Conservation (phyloP, 2,797 vertebrate species). For the Enteromius paludinosus region DNA sequence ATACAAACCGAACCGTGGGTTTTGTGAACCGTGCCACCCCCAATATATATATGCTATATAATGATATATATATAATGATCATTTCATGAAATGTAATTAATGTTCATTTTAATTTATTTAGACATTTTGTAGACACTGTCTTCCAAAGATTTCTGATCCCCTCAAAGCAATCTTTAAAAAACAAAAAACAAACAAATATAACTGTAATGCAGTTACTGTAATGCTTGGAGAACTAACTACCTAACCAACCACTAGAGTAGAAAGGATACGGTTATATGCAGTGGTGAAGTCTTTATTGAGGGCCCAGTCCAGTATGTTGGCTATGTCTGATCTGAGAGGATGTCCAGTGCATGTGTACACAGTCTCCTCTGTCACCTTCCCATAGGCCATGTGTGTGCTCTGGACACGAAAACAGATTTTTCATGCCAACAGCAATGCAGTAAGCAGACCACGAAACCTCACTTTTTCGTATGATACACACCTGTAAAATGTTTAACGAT, state of each 20-base stretch:
- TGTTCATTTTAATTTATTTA: background rate
- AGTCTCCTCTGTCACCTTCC: slow-evolving; percentile 89
- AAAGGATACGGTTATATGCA: slow-evolving; percentile 92
- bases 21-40: too few relatives aligned
- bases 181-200: too few relatives aligned
- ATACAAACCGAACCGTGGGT: too few relatives aligned
- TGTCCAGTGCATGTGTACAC: slow-evolving; percentile 98
- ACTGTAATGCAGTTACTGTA: background rate
- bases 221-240: background rate
- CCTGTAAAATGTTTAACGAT: slow-evolving; percentile 95
- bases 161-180: background rate
- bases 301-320: slow-evolving; percentile 98
- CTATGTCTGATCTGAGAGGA: slow-evolving; percentile 92
- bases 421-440: background rate
- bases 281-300: slow-evolving; percentile 93
- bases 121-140: background rate
- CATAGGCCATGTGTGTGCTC: slow-evolving; percentile 96
- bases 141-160: background rate
- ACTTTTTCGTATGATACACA: slow-evolving; percentile 60
- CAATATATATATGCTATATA: too few relatives aligned
- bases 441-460: background rate
- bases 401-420: slow-evolving; percentile 63
- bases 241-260: too few relatives aligned
- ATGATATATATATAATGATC: background rate
- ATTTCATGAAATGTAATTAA: background rate